Evolutionary conservation across 1,140 invertebrate species (phyloP).

Genomic region (Ectropis grisescens): DNA sequence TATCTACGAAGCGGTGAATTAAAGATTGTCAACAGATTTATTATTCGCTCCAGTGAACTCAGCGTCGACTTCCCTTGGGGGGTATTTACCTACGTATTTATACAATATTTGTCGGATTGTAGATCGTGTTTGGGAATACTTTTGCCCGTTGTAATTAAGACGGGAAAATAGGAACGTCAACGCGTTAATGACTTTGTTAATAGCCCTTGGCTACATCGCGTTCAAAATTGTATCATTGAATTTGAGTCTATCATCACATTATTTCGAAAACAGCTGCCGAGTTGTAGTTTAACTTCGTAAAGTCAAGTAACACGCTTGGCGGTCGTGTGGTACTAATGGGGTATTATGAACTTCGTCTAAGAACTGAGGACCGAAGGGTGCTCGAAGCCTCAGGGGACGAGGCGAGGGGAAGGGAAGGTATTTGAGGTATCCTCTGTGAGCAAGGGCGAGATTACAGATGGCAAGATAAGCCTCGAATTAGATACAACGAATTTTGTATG

Average conservation of each 20-base stretch:
- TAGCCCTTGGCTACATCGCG: too few relatives aligned
- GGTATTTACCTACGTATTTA: conserved; percentile 21
- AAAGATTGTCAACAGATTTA: conserved; percentile 68
- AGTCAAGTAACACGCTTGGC: conserved; percentile 16
- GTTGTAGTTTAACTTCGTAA: too few relatives aligned
- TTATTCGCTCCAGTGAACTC: conserved; percentile 55
- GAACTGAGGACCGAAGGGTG: conserved; percentile 32
- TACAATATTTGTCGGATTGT: too few relatives aligned
- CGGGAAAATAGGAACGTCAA: too few relatives aligned
- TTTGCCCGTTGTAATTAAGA: too few relatives aligned
- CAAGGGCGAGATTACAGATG: conserved; percentile 58
- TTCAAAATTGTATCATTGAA: too few relatives aligned
- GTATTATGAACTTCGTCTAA: conserved; percentile 59
- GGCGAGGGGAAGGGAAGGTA: conserved; percentile 17
- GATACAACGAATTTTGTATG: conserved; percentile 66
- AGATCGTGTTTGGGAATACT: too few relatives aligned
- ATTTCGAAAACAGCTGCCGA: too few relatives aligned
- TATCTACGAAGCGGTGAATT: conserved; percentile 39
- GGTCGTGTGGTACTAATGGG: conserved; percentile 49
- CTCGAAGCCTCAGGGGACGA: conserved; percentile 10
- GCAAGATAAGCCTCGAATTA: conserved; percentile 64
- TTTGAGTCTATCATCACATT: too few relatives aligned
- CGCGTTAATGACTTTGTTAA: too few relatives aligned
- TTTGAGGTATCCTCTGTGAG: conserved; percentile 38
- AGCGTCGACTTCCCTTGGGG: conserved; percentile 30